Evolutionary conservation across 1,140 invertebrate species (phyloP).

Genomic region (Nylanderia fulva): DNA sequence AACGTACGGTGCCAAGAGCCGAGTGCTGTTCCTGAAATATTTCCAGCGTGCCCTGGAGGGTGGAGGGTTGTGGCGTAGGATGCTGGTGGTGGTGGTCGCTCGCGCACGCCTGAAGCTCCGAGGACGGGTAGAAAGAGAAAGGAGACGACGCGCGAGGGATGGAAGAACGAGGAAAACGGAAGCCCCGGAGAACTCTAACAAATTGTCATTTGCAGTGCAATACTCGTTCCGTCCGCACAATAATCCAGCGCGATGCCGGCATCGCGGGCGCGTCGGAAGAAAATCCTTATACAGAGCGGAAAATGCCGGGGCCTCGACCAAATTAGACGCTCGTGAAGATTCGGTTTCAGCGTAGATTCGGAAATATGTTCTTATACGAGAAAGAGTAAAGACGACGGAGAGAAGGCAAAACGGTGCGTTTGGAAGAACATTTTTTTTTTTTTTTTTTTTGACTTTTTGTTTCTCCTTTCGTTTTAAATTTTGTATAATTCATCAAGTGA

Average conservation of each 20-base stretch:
- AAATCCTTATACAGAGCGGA: conserved; percentile 69
- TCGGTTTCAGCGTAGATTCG: conserved; percentile 24
- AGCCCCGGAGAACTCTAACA: conserved; percentile 70
- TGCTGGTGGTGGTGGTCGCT: conserved; percentile 11
- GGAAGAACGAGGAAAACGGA: background rate
- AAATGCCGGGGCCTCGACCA: conserved; percentile 59
- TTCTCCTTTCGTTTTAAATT: background rate
- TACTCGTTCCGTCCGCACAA: conserved; percentile 74
- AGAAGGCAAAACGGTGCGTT: background rate
- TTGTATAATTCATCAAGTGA: background rate
- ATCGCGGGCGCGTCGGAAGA: conserved; percentile 50
- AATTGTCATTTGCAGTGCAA: conserved; percentile 76
- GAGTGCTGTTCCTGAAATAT: conserved; percentile 70
- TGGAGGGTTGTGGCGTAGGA: background rate
- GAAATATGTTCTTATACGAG: background rate
- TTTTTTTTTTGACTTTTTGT: background rate
- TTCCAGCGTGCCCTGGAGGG: conserved; percentile 51
- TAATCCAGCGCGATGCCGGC: conserved; percentile 66
- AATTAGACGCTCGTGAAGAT: conserved; percentile 63
- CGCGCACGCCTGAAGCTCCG: background rate
- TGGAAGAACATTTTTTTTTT: background rate
- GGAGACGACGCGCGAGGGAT: background rate
- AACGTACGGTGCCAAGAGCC: conserved; percentile 69
- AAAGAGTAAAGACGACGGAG: too few relatives aligned
- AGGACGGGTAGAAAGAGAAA: conserved; percentile 3